Evolutionary conservation across 2,113 vertebrate species (phyloP), one percentile per base, ranked within the genome.

Genomic region (Sisor rabdophorus): DNA sequence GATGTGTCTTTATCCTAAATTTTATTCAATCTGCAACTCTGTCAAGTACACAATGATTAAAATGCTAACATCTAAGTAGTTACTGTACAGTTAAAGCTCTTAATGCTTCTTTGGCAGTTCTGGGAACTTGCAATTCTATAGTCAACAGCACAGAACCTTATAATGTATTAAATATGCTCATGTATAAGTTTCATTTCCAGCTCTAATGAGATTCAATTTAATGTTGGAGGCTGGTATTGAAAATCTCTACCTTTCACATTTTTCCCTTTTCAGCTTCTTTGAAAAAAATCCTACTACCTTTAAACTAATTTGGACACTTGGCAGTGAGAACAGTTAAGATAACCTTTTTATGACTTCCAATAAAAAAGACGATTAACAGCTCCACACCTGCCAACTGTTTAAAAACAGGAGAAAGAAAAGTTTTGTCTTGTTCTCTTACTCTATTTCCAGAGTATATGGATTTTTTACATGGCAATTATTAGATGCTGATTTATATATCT

Each of bases 291-390:
- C 7, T 36, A 10, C 1, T 6, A 16, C 52, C 50, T 36, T 6
- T 48, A 12, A 44, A 40, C 61, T 71, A 1, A 47, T 40, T 68
- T 47, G 61, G 16, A 69, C 36, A 36, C 64, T 56, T 28, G 40
- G 63, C 58, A 73, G 52, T 24, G 28, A 54, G 64, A 80, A 75
- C 36, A 50, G 60, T 40, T 79, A 70, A 59, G 70, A 64, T 70
- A 69, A 71, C 67, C 61, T 17, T 65, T 77, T 82, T 30, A 58
- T 58, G 55, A 56, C 56, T 48, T n/a, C 59, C 69, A 70, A 83
- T 83, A 44, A 83, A 80, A 80, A 56, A 36, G 47, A 75, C 77
- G 73, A 84, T 84, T 83, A 82, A 79, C 48, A 40, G 30, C 28
- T 59, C 17, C 26, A 9, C 58, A 76, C 68, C 76, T 78, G 76